Evolutionary conservation across 2,888 invertebrate species (phyloP).

Genomic region (Euplagia quadripunctaria): DNA sequence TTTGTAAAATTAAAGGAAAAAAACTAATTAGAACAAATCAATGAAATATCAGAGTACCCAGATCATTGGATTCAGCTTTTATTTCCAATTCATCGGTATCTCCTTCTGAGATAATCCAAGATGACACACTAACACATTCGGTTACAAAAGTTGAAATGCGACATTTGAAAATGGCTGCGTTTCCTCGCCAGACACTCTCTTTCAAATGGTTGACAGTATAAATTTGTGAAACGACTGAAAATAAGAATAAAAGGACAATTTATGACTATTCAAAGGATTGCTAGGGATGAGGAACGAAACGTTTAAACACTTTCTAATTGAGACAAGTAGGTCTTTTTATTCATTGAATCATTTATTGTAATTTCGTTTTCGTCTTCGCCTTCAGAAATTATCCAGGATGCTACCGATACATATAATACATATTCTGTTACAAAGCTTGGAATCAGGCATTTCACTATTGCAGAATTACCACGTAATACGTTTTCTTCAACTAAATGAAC

Average conservation of each 20-base stretch:
- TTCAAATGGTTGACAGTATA: constrained; percentile 97
- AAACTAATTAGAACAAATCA: constrained; percentile 24
- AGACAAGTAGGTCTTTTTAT: constrained; percentile 58
- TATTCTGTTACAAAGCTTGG: constrained; percentile 96
- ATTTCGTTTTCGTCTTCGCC: constrained; percentile 74
- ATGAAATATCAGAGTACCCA: constrained; percentile 65
- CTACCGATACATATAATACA: constrained; percentile 93
- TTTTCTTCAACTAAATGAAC: constrained; percentile 95
- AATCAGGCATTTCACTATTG: constrained; percentile 93
- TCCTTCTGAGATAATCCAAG: constrained; percentile 94
- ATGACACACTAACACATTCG: constrained; percentile 95
- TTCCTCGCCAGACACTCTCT: constrained; percentile 96
- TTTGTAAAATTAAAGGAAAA: constrained; percentile 36
- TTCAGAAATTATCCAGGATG: constrained; percentile 93
- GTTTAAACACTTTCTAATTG: constrained; percentile 26
- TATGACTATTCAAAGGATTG: constrained; percentile 27
- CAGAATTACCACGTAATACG: constrained; percentile 93
- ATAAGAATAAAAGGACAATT: constrained; percentile 33
- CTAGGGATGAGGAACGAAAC: constrained; percentile 36
- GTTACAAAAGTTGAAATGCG: constrained; percentile 97
- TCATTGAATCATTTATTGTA: constrained; percentile 65
- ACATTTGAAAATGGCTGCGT: constrained; percentile 96
- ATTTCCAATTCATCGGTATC: constrained; percentile 82
- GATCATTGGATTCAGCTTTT: constrained; percentile 74
- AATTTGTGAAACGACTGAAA: constrained; percentile 95